These are phyloP conservation scores for Archilochus colubris DNA, from an alignment of 2,113 vertebrate species.

Conservation along the genomic window DNA sequence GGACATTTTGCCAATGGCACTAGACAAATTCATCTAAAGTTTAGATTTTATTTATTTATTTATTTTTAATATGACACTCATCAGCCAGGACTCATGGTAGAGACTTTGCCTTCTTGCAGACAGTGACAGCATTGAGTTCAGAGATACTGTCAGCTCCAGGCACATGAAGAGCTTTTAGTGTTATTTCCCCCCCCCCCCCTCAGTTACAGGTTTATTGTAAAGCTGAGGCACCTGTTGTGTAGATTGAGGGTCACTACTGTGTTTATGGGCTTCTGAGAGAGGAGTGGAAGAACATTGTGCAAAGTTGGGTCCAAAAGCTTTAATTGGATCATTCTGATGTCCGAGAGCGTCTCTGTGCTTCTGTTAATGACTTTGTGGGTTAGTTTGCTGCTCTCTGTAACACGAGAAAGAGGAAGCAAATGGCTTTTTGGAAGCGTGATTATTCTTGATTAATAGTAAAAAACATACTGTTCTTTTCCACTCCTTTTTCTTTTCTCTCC, in stretches of 20 bases:
- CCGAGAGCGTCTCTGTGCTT: neutral
- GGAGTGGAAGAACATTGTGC: neutral
- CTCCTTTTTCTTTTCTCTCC: neutral
- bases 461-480: neutral
- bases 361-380: neutral
- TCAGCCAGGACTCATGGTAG: neutral
- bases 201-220: neutral
- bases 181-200: neutral
- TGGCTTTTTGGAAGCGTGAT: neutral
- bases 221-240: neutral
- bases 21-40: conserved; percentile 50
- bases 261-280: neutral
- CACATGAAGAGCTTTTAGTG: neutral
- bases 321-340: neutral
- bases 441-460: neutral
- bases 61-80: neutral
- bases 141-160: neutral
- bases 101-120: neutral
- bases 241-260: neutral
- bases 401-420: neutral
- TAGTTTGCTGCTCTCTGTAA: neutral
- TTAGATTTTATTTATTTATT: neutral
- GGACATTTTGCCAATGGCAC: conserved; percentile 36
- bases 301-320: neutral
- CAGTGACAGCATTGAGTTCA: neutral